Conservation (phyloP, 2,797 vertebrate genomes). For the Cyclura pinguis region DNA sequence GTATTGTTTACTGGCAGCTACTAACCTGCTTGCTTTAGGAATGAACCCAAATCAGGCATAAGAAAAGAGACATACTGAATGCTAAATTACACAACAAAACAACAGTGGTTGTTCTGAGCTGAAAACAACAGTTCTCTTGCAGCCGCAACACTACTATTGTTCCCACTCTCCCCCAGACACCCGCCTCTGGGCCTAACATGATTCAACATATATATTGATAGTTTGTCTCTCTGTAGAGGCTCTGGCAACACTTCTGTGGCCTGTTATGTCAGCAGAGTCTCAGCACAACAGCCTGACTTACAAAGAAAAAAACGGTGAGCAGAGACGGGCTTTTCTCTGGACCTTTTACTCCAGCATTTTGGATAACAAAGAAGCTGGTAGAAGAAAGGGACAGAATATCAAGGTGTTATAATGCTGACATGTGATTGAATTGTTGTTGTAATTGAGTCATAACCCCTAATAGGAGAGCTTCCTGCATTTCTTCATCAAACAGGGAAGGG, state of each 20-base stretch:
- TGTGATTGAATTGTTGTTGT: background rate
- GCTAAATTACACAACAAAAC: background rate
- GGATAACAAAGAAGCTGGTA: background rate
- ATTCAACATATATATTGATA: background rate
- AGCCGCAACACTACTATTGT: background rate
- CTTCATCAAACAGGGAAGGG: background rate
- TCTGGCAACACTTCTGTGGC: background rate
- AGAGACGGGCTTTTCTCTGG: background rate
- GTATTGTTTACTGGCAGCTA: background rate
- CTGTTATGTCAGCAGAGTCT: background rate
- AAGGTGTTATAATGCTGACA: background rate
- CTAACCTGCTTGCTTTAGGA: background rate
- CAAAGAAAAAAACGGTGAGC: background rate
- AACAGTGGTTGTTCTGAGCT: background rate
- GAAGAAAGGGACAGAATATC: background rate
- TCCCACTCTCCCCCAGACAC: background rate
- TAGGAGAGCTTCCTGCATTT: slow-evolving; percentile 1
- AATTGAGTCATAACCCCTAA: slow-evolving; percentile 10
- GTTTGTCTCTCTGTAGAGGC: background rate
- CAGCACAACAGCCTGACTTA: slow-evolving; percentile 4
- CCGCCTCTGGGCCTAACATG: background rate
- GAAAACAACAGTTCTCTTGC: background rate
- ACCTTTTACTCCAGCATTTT: background rate
- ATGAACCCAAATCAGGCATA: background rate
- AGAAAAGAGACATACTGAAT: background rate